Evolutionary conservation across 2,113 vertebrate species (phyloP).

Genomic region (Pachycephala philippinensis): DNA sequence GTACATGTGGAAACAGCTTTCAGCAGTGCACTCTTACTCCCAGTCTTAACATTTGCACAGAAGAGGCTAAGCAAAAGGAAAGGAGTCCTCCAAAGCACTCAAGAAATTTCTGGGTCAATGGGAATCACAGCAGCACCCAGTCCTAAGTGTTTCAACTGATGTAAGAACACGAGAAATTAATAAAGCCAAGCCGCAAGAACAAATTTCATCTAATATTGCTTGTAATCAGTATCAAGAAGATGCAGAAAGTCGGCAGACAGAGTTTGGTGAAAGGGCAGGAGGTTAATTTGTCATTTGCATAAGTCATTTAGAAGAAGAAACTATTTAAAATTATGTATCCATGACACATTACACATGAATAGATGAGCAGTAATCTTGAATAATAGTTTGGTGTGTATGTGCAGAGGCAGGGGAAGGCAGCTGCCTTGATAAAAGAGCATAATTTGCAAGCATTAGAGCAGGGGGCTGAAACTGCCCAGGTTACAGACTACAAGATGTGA

Average conservation of each 20-base stretch:
- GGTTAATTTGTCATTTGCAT: slow-evolving; percentile 56
- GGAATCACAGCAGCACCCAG: not conserved
- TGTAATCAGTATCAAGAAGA: slow-evolving; percentile 8
- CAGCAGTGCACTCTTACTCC: not conserved
- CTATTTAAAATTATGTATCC: slow-evolving; percentile 52
- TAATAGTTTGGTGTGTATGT: slow-evolving; percentile 14
- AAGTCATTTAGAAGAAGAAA: slow-evolving; percentile 48
- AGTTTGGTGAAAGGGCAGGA: slow-evolving; percentile 35
- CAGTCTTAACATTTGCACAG: not conserved
- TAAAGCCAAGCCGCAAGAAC: not conserved
- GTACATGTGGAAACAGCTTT: not conserved
- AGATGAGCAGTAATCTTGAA: slow-evolving; percentile 51
- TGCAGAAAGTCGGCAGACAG: not conserved
- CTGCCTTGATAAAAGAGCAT: slow-evolving; percentile 27
- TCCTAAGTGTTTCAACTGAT: slow-evolving; percentile 13
- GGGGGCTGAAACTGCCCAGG: not conserved
- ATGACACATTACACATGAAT: slow-evolving; percentile 37
- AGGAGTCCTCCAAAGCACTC: not conserved
- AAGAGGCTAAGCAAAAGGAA: not conserved
- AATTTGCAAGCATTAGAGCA: slow-evolving; percentile 45
- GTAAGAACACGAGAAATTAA: slow-evolving; percentile 14
- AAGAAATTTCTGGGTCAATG: slow-evolving; percentile 1
- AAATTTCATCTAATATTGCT: slow-evolving; percentile 4
- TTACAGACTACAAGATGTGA: not conserved
- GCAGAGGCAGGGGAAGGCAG: not conserved